Conservation (phyloP, 2,113 vertebrate genomes). For the Sphyrna mokarran region DNA sequence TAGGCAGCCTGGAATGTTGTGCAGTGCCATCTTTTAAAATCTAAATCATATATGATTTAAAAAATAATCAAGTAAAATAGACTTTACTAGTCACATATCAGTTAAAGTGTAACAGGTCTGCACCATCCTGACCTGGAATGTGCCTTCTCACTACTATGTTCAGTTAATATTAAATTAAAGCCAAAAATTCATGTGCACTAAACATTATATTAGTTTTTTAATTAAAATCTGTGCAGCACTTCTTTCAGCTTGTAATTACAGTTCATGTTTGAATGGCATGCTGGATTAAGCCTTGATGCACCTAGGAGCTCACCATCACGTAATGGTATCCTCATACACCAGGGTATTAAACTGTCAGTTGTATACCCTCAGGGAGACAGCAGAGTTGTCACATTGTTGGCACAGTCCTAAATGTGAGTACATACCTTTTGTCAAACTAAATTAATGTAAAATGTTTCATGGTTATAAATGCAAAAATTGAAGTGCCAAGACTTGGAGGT, state of each 20-base stretch:
- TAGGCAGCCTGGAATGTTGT: not conserved
- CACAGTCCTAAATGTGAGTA: not conserved
- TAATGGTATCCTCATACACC: not conserved
- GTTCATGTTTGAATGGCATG: conserved; percentile 14
- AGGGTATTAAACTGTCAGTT: conserved; percentile 18
- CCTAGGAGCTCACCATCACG: not conserved
- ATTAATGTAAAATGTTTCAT: not conserved
- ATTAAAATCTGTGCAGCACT: not conserved
- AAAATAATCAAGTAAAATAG: not conserved
- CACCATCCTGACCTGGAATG: not conserved
- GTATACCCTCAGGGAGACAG: conserved; percentile 19
- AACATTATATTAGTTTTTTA: conserved; percentile 16
- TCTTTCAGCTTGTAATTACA: conserved; percentile 15
- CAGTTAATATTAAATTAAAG: not conserved
- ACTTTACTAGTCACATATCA: not conserved
- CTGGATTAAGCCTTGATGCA: conserved; percentile 32
- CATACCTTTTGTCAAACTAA: not conserved
- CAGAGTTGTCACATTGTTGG: conserved; percentile 30
- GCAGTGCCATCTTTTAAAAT: not conserved
- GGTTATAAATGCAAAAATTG: not conserved
- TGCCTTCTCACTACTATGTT: not conserved
- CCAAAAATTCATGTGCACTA: not conserved
- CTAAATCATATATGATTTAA: not conserved
- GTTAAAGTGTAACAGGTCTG: not conserved
- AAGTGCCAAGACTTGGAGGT: not conserved